Conservation (phyloP, 53 echinoderm and acorn worm species). For the Henricia sp. region DNA sequence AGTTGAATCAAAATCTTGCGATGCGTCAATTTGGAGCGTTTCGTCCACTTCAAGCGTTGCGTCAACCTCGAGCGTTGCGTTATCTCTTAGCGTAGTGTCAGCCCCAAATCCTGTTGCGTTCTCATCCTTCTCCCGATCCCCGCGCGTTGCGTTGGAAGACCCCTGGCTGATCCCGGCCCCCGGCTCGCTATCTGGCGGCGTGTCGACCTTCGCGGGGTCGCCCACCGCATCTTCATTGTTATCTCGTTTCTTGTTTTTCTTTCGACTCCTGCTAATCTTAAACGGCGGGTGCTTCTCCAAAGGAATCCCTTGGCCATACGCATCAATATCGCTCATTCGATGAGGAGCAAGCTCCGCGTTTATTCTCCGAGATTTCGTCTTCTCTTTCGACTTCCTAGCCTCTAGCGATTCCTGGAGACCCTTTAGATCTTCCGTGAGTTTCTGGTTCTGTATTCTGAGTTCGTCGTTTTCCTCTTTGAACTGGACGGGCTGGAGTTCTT, state of each 20-base stretch:
- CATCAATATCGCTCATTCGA: conserved; percentile 84
- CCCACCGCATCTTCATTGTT: too few species aligned
- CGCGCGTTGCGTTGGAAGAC: too few species aligned
- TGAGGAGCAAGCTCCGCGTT: conserved; percentile 56
- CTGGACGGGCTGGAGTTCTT: conserved; percentile 27
- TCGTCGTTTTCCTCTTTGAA: conserved; percentile 48
- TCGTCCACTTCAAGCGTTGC: too few species aligned
- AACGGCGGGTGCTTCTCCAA: conserved; percentile 48
- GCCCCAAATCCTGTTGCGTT: too few species aligned
- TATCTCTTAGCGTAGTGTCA: too few species aligned
- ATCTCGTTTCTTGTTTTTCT: not conserved
- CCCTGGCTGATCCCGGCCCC: too few species aligned
- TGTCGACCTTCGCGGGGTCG: not conserved
- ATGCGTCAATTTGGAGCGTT: too few species aligned
- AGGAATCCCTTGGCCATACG: conserved; percentile 83
- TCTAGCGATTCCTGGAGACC: conserved; percentile 1
- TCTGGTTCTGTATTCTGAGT: conserved; percentile 1
- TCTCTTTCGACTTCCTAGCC: conserved; percentile 14
- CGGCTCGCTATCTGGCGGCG: too few species aligned
- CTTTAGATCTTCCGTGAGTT: conserved; percentile 10
- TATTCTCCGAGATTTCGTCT: conserved; percentile 50
- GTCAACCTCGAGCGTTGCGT: not conserved
- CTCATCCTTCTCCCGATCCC: not conserved
- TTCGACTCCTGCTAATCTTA: conserved; percentile 18
- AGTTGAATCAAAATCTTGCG: too few species aligned